A percentile compares a stretch with the other conserved stretches of the same genome.
These are phyloP conservation scores for Peromyscus californicus DNA, from an alignment of 2,113 vertebrate species.

Conservation along the genomic window DNA sequence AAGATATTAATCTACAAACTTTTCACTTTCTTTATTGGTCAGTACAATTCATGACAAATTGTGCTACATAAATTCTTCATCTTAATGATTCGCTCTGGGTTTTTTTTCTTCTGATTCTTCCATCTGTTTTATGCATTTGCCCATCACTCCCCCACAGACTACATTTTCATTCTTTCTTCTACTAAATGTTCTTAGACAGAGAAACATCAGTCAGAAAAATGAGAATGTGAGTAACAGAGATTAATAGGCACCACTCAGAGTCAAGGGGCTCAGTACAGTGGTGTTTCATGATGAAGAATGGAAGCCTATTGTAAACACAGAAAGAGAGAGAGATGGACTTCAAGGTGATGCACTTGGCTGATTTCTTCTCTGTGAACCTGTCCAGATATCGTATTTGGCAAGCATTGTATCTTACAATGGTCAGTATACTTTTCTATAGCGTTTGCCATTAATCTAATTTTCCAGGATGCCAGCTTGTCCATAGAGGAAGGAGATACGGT, in stretches of 20 bases:
- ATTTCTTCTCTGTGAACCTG: not conserved
- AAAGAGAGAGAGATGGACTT: not conserved
- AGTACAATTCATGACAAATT: constrained; percentile 76
- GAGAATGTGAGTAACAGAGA: constrained; percentile 74
- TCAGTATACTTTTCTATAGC: not conserved
- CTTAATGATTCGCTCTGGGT: constrained; percentile 80
- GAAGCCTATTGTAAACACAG: not conserved
- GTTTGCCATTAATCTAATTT: constrained; percentile 50
- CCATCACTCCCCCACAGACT: constrained; percentile 49
- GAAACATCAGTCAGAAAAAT: constrained; percentile 71
- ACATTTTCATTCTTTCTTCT: constrained; percentile 78
- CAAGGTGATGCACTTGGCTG: not conserved
- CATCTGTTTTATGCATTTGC: constrained; percentile 75
- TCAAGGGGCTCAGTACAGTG: not conserved
- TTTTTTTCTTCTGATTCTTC: constrained; percentile 78
- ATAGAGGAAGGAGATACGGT: not conserved
- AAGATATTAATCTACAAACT: constrained; percentile 81
- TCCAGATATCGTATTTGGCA: constrained; percentile 25
- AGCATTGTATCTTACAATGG: constrained; percentile 1
- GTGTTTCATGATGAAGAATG: constrained; percentile 22
- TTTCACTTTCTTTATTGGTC: constrained; percentile 77
- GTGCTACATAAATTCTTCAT: constrained; percentile 76
- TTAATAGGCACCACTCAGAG: constrained; percentile 73
- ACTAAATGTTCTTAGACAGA: constrained; percentile 71
- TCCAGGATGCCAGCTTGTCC: constrained; percentile 22